phyloP scores from a whole-genome alignment of 2,797 vertebrate genomes.

The Urocyon cinereoargenteus region DNA sequence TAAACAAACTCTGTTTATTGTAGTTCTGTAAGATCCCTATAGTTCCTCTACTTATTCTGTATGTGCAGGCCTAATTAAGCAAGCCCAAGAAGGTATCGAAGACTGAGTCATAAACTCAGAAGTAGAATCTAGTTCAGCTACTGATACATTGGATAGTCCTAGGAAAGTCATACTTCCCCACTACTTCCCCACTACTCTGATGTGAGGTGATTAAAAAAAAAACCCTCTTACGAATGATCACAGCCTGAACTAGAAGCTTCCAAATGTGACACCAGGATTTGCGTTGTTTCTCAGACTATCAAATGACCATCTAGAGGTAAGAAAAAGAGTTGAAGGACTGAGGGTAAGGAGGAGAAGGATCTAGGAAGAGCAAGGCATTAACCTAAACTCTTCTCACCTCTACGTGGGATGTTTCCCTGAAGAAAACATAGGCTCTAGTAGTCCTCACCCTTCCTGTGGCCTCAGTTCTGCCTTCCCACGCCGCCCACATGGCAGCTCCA shows the following conservation, averaged over 20 bases:
- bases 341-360: not conserved
- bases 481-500: constrained; percentile 77
- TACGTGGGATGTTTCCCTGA: constrained; percentile 21
- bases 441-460: constrained; percentile 77
- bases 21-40: not conserved
- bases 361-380: not conserved
- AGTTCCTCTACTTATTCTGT: not conserved
- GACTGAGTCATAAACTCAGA: not conserved
- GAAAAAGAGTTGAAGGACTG: not conserved
- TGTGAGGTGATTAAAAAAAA: not conserved
- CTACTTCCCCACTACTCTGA: not conserved
- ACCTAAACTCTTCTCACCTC: constrained; percentile 58
- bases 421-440: constrained; percentile 78
- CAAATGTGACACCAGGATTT: too few relatives aligned
- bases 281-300: not conserved
- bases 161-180: not conserved
- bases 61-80: not conserved
- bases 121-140: not conserved
- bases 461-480: constrained; percentile 79
- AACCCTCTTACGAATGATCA: not conserved
- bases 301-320: not conserved
- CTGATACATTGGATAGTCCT: not conserved
- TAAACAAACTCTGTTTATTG: not conserved
- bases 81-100: not conserved
- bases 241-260: not conserved